A percentile compares a stretch with the other conserved stretches of the same genome.
These are phyloP conservation scores for Bradynema listronoti DNA, from an alignment of 1,140 invertebrate genomes.

Conservation along the genomic window DNA sequence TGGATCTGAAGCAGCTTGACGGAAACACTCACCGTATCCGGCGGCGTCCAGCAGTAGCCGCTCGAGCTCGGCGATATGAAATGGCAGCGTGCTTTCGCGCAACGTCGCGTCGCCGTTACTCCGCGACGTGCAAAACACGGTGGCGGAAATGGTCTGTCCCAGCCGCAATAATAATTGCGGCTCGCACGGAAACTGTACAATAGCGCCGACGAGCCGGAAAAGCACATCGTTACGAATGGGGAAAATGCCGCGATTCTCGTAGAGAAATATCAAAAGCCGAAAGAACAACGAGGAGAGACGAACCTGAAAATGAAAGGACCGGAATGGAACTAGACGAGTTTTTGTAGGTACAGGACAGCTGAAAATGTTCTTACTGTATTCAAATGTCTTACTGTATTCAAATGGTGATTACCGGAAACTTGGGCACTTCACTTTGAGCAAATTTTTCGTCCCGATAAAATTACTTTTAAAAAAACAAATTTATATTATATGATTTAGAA, in stretches of 20 bases:
- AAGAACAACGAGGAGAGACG: conserved; percentile 64
- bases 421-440: too few species aligned
- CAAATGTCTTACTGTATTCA: too few species aligned
- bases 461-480: too few species aligned
- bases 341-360: too few species aligned
- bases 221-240: conserved; percentile 50
- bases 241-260: conserved; percentile 51
- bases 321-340: too few species aligned
- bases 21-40: too few species aligned
- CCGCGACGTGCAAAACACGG: conserved; percentile 68
- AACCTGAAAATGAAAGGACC: too few species aligned
- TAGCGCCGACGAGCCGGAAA: conserved; percentile 67
- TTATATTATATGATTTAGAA: too few species aligned
- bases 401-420: too few species aligned
- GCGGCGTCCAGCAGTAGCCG: conserved; percentile 15
- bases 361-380: too few species aligned
- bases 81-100: conserved; percentile 27
- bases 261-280: conserved; percentile 56
- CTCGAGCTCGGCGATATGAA: conserved; percentile 52
- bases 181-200: conserved; percentile 62
- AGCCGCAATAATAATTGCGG: conserved; percentile 62
- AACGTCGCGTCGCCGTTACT: conserved; percentile 55
- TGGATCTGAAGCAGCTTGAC: too few species aligned
- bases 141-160: conserved; percentile 81
- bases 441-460: too few species aligned